These are phyloP conservation scores for Chaetophractus vellerosus DNA, from an alignment of 2,797 vertebrate genomes.

Conservation along the genomic window DNA sequence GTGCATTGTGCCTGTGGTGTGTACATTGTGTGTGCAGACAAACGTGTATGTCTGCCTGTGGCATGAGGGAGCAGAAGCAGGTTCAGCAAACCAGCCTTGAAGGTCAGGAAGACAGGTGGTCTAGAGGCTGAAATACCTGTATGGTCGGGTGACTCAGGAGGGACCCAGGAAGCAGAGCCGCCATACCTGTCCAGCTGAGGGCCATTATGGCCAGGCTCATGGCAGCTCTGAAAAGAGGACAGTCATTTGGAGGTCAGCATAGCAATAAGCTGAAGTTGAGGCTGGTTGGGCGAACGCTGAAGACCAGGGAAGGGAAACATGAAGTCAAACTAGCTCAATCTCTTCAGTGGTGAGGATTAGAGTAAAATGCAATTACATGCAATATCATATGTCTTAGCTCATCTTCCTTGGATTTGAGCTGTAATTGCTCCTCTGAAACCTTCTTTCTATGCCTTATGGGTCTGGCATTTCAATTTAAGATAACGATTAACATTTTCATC, in stretches of 20 bases:
- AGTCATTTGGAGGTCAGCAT: background rate
- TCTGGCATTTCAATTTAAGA: background rate
- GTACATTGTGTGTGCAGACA: background rate
- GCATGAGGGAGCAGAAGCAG: background rate
- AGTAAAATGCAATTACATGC: background rate
- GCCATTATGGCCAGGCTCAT: accelerated
- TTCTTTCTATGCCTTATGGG: background rate
- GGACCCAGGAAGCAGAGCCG: too few relatives aligned
- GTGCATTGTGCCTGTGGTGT: background rate
- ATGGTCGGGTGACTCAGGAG: background rate
- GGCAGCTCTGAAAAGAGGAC: background rate
- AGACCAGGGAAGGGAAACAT: background rate
- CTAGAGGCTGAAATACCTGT: accelerated
- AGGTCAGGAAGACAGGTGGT: background rate
- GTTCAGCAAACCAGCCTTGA: background rate
- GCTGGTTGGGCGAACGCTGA: background rate
- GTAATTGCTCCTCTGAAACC: background rate
- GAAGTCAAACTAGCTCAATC: background rate
- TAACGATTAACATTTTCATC: slow-evolving; percentile 11
- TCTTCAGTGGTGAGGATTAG: background rate
- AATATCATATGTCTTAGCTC: background rate
- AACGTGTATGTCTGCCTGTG: background rate
- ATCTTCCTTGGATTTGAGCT: background rate
- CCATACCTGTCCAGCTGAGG: background rate
- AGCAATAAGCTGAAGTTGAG: background rate